Base-by-base conservation (phyloP, 2,888 invertebrate genomes). In the Nomada hirtipes region DNA sequence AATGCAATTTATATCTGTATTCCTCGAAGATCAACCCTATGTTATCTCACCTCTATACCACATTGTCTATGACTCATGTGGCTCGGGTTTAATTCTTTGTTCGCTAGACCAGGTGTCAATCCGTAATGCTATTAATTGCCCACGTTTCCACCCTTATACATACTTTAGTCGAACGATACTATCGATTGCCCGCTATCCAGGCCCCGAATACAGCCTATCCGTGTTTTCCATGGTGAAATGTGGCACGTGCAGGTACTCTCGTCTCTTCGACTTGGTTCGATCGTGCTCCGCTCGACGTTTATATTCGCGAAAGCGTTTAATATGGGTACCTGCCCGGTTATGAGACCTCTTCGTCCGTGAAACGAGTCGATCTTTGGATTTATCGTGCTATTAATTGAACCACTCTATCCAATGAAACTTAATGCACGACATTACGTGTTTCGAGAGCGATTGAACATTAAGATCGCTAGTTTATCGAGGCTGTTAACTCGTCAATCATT, bases 81-180 rank as follows among this genome's bases (percentile, higher is more conserved):
- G 50, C 13, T 29, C 4, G 4, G 18, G 29, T 71, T 61, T 57
- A 81, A 86, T 79, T 89, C 88, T 91, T 91, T 90, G 91, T 91
- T 91, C 85, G 83, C 79, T 42, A 75, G 87, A 90, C 89, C 89
- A 67, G 70, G 78, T 59, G 63, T 89, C 89, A 91, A 91, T 92
- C 91, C 90, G 91, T 90, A 90, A 90, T 88, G 87, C 91, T 90
- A 92, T 93, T 91, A 92, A 92, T 92, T 91, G 91, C 85, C 86
- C 83, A 82, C 85, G 83, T 90, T 90, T 92, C 91, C 91, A 91
- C 90, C 90, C 89, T 90, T 90, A 7, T 36, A 91, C 91, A 7
- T 36, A 91, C 91, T 92, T 91, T 90, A 89, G 47, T 15, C 10
- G 18, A 2, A 7, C 44, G 73, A 70, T 78, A 59, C 53, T 78